Evolutionary conservation across 2,888 invertebrate species (phyloP), one percentile per base, ranked within the genome.

Genomic region (Phyllotreta cruciferae): DNA sequence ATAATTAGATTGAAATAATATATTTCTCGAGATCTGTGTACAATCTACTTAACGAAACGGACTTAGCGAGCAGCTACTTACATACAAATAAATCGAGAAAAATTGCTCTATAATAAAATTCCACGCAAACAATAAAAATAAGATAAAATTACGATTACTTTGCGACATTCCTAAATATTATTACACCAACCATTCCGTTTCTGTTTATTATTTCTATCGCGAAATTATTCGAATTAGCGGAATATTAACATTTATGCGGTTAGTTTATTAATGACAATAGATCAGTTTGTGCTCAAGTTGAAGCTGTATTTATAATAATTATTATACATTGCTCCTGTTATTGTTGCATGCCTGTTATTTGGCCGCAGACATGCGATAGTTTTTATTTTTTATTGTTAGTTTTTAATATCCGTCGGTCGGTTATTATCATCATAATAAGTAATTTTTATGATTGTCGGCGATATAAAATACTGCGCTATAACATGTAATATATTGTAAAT

Each of bases 281-380:
- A 70, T 71, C 69, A 24, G 70, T 73, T 76, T 74, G 71, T 70
- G 74, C 74, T 74, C 72, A 76, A 72, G 24, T 68, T 69, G 73
- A 60, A 73, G 71, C 74, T 75, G 72, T 76, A 75, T 76, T 78
- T 77, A 75, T 76, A 75, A 73, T 75, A 77, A 76, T 77, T 75
- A 75, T 64, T 66, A 57, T 64, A 56, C 70, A 69, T 72, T 68
- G 71, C 72, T 75, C 73, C 75, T 74, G 73, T 66, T 66, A 62
- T 58, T 56, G 63, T 66, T 67, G 63, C 67, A 64, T 74, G 73
- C 73, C 68, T 75, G 75, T 73, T 75, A 71, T 71, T 73, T 61
- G 49, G 47, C 60, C 53, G 60, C 14, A 49, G 52, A 64, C 76
- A 76, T 78, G 77, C 77, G 74, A 78, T 73, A 73, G 73, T 75